Conservation (phyloP, 2,888 invertebrate species). For the Drosophila mayaguana region DNA sequence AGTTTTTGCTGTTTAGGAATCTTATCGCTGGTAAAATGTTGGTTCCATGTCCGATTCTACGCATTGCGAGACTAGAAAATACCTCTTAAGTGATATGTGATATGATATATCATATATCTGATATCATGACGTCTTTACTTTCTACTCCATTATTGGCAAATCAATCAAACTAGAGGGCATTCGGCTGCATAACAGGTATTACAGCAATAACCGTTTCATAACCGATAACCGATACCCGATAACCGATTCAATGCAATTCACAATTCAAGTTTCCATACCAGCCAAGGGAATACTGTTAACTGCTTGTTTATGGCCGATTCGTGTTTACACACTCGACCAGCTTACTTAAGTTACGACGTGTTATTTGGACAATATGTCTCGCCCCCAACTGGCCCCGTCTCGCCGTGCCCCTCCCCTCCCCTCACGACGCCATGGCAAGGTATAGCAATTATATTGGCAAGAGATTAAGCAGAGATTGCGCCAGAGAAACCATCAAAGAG, state of each 20-base stretch:
- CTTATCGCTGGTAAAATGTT: conserved; percentile 17
- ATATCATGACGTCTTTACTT: background rate
- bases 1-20: conserved; percentile 10
- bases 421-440: background rate
- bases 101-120: background rate
- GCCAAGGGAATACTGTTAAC: background rate
- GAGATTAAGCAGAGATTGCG: background rate
- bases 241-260: background rate
- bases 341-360: conserved; percentile 10
- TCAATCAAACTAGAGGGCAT: background rate
- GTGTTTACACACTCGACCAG: conserved; percentile 6
- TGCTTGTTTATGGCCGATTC: background rate
- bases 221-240: background rate
- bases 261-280: background rate
- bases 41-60: background rate
- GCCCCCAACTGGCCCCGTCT: background rate
- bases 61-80: conserved; percentile 13
- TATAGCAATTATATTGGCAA: background rate
- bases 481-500: background rate
- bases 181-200: background rate
- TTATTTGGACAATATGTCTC: conserved; percentile 2
- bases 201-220: background rate
- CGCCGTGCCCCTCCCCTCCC: background rate
- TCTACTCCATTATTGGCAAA: background rate
- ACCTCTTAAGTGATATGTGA: background rate